phyloP scores from a whole-genome alignment of 2,797 vertebrate species.

The Todus mexicanus region DNA sequence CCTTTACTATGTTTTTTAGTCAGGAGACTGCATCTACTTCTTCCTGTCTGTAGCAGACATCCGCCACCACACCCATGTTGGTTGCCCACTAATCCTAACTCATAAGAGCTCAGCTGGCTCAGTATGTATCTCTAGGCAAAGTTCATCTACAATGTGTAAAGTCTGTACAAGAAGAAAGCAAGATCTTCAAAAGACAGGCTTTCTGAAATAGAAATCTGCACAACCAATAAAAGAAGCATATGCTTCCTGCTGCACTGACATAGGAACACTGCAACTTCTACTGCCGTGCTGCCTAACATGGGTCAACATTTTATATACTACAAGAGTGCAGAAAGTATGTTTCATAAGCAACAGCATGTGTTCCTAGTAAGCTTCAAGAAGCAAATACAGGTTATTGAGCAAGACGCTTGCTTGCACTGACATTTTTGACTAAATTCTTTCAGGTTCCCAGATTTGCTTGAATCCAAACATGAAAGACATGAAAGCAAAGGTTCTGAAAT shows the following conservation, averaged over 20 bases:
- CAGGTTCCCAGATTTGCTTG: neutral
- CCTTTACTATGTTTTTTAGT: neutral
- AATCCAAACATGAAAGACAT: neutral
- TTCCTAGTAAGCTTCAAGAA: neutral
- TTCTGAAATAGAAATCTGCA: neutral
- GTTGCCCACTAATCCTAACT: neutral
- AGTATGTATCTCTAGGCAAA: neutral
- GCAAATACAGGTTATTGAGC: neutral
- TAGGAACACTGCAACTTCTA: neutral
- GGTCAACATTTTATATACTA: neutral
- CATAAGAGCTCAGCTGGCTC: neutral
- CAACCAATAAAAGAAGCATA: neutral
- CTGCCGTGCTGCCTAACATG: neutral
- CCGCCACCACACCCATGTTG: fast-evolving
- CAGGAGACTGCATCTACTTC: neutral
- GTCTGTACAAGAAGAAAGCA: neutral
- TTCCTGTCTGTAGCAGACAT: neutral
- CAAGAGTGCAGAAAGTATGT: neutral
- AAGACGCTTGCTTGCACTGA: neutral
- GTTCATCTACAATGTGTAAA: neutral
- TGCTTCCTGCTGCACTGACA: neutral
- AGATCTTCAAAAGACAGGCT: neutral
- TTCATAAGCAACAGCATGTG: neutral
- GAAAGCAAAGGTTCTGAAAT: neutral
- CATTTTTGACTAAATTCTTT: neutral